These are phyloP conservation scores for Mycteria americana DNA, from an alignment of 2,797 vertebrate species.

Conservation along the genomic window DNA sequence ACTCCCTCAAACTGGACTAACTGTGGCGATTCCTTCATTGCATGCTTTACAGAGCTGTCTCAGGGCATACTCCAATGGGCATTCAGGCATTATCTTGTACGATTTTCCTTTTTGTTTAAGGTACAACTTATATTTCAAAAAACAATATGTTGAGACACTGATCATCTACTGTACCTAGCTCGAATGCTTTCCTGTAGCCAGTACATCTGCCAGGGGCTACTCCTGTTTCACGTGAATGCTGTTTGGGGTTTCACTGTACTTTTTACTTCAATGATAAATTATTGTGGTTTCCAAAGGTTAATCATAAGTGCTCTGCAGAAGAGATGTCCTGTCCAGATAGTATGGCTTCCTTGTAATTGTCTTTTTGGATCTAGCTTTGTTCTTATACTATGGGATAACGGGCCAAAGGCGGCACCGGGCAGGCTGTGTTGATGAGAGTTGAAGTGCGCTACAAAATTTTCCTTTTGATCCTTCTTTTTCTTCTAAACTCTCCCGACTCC, in stretches of 20 bases:
- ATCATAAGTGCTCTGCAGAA: background rate
- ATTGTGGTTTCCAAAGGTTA: constrained; percentile 6
- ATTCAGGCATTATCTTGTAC: background rate
- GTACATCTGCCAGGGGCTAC: background rate
- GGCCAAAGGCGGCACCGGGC: background rate
- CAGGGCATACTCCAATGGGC: background rate
- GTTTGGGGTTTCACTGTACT: background rate
- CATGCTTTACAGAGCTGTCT: background rate
- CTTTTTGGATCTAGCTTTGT: background rate
- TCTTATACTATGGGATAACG: background rate
- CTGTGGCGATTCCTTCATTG: background rate
- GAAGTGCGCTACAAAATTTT: background rate
- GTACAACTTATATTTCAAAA: background rate
- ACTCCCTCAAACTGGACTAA: background rate
- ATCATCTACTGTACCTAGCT: fast-evolving
- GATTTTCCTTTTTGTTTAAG: background rate
- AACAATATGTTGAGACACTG: background rate
- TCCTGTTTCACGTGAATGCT: background rate
- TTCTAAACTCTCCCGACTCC: background rate
- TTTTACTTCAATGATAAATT: background rate
- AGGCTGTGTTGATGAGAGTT: background rate
- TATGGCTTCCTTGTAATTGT: constrained; percentile 21
- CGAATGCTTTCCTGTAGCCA: background rate
- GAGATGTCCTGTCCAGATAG: constrained; percentile 16
- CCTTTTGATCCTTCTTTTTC: background rate